phyloP scores from a whole-genome alignment of 2,888 invertebrate genomes.

The Mimas tiliae region DNA sequence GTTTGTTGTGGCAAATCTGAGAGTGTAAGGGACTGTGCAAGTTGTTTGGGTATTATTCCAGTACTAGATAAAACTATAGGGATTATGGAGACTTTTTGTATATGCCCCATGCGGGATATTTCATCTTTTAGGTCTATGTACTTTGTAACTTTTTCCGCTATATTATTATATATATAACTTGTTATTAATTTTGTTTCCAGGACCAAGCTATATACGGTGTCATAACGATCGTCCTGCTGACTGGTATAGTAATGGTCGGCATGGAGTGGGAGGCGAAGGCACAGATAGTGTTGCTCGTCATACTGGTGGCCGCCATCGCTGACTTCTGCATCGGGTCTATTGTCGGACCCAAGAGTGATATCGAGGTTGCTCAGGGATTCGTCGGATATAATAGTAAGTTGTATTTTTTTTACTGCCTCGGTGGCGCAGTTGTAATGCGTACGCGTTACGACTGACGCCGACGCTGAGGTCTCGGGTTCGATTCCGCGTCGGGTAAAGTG shows the following conservation, averaged over 20 bases:
- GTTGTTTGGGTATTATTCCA: too few relatives aligned
- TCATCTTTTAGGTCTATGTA: too few relatives aligned
- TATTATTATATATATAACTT: too few relatives aligned
- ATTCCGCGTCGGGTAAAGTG: too few relatives aligned
- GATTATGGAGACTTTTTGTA: too few relatives aligned
- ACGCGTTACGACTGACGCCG: too few relatives aligned
- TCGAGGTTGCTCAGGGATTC: conserved; percentile 91
- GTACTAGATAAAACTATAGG: too few relatives aligned
- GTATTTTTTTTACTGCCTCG: neutral
- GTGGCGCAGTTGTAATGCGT: too few relatives aligned
- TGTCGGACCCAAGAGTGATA: conserved; percentile 90
- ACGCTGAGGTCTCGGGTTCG: neutral
- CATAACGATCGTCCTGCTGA: conserved; percentile 91
- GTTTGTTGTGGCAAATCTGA: too few relatives aligned
- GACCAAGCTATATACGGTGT: conserved; percentile 94
- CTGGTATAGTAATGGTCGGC: conserved; percentile 95
- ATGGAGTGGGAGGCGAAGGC: conserved; percentile 99
- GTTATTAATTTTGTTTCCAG: conserved; percentile 53
- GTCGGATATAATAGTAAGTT: conserved; percentile 93
- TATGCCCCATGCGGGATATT: too few relatives aligned
- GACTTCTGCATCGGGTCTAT: conserved; percentile 96
- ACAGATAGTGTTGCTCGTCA: conserved; percentile 92
- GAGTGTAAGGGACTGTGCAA: too few relatives aligned
- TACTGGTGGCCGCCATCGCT: conserved; percentile 92
- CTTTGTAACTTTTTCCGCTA: too few relatives aligned